Conservation (phyloP, 1,140 invertebrate genomes). For the Theocolax elegans region DNA sequence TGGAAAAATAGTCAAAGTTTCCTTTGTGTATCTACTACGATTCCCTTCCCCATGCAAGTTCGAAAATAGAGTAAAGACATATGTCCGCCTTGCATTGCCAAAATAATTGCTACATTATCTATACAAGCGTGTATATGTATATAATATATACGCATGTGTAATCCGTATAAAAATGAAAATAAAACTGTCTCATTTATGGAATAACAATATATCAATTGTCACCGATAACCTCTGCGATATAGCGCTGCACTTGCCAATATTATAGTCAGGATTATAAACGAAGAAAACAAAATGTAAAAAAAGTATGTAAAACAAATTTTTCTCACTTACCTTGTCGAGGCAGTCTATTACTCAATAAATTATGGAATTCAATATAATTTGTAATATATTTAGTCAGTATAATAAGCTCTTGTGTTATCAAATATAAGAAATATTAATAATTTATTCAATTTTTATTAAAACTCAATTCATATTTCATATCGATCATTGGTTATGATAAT, state of each 20-base stretch:
- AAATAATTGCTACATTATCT: slow-evolving; percentile 23
- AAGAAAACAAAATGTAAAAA: not conserved
- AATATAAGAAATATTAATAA: too few relatives aligned
- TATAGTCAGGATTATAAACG: slow-evolving; percentile 31
- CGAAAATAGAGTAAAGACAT: slow-evolving; percentile 13
- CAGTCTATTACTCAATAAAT: too few relatives aligned
- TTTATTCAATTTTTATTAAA: too few relatives aligned
- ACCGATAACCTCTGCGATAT: slow-evolving; percentile 39
- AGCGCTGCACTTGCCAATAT: slow-evolving; percentile 42
- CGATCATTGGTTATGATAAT: too few relatives aligned
- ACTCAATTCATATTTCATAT: too few relatives aligned
- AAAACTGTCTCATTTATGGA: slow-evolving; percentile 25
- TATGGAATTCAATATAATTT: too few relatives aligned
- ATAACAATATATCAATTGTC: slow-evolving; percentile 33
- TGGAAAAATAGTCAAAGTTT: too few relatives aligned
- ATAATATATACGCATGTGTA: slow-evolving; percentile 23
- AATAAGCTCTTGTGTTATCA: too few relatives aligned
- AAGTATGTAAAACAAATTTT: not conserved
- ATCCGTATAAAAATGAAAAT: slow-evolving; percentile 25
- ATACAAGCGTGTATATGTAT: slow-evolving; percentile 14
- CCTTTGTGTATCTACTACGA: slow-evolving; percentile 6
- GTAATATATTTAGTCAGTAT: too few relatives aligned
- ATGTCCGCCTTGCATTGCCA: slow-evolving; percentile 26
- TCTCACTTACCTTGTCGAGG: not conserved
- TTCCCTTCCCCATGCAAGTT: not conserved